Evolutionary conservation across 2,797 vertebrate species (phyloP), one percentile per base, ranked within the genome.

Genomic region (Helostoma temminkii): DNA sequence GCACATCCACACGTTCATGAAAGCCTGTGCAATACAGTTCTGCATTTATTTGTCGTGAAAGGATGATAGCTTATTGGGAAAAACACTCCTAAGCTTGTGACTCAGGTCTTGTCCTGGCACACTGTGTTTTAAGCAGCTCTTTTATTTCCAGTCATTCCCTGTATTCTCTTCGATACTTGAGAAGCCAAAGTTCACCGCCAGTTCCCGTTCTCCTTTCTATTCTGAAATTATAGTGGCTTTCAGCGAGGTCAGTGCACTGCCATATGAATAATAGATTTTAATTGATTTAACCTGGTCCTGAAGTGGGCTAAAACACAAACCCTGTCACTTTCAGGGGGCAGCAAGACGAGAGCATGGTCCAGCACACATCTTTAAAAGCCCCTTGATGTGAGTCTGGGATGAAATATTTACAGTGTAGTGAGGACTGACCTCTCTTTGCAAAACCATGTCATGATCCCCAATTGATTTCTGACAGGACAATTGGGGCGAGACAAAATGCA

Each of bases 271-370:
- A 97, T 97, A 97, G 94, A 98, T 97, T 93, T 95, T 95, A 95
- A 96, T 96, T 96, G 96, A 96, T 97, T 96, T 97, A 96, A 97
- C 95, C 95, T 95, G 94, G 95, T 94, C 94, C 93, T 95, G 94
- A 95, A 95, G 95, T 94, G 95, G 94, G 91, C 94, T 94, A 95
- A 96, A 94, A 95, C 86, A 93, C 93, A 91, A 93, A 94, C 92
- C 94, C 93, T 95, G 95, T 95, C 94, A 93, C 94, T 93, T 95
- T 94, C 93, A 93, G 94, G 93, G 95, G 95, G 91, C 94, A 92
- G 94, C 92, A 81, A 90, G 91, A 95, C 19, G 85, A 93, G 90
- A 94, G 87, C 94, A 95, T 88, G 95, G 92, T 93, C 95, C 91
- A 94, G 90, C 92, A 95, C 92, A 93, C 93, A 93, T 95, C 94